Evolutionary conservation across 2,888 invertebrate species (phyloP).

Genomic region (Acronicta psi): DNA sequence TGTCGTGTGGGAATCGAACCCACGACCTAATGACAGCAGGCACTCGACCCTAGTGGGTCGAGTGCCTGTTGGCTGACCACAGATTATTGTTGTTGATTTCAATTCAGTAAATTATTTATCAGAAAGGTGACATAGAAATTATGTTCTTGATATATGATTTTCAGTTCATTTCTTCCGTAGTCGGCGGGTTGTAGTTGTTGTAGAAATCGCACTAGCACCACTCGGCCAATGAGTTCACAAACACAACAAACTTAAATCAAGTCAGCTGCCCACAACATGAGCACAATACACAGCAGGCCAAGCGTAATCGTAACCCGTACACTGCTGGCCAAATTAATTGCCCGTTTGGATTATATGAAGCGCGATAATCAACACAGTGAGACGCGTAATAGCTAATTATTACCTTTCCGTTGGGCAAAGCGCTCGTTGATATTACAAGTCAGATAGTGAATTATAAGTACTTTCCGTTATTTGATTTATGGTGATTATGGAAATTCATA

Average conservation of each 20-base stretch:
- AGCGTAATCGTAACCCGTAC: conserved; percentile 45
- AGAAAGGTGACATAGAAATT: no score
- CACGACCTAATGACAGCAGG: no score
- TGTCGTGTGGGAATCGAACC: no score
- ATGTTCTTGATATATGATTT: no score
- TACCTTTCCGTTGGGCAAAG: conserved; percentile 46
- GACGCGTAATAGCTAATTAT: conserved; percentile 52
- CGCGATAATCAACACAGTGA: conserved; percentile 54
- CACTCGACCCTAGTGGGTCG: no score
- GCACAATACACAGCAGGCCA: conserved; percentile 38
- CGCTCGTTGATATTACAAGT: conserved; percentile 29
- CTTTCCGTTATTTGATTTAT: conserved; percentile 3
- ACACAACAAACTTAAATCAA: conserved; percentile 35
- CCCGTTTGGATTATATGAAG: conserved; percentile 46
- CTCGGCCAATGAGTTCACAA: neutral
- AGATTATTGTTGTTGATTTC: no score
- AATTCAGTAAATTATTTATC: no score
- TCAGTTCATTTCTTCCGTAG: no score
- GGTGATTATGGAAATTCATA: conserved; percentile 21
- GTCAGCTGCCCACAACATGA: conserved; percentile 36
- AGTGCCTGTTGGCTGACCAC: no score
- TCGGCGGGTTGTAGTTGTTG: no score
- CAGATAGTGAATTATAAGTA: conserved; percentile 19
- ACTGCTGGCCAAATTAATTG: conserved; percentile 52
- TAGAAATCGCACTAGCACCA: no score